Evolutionary conservation across 1,140 invertebrate genomes (phyloP).

Genomic region (Saccostrea cuccullata): DNA sequence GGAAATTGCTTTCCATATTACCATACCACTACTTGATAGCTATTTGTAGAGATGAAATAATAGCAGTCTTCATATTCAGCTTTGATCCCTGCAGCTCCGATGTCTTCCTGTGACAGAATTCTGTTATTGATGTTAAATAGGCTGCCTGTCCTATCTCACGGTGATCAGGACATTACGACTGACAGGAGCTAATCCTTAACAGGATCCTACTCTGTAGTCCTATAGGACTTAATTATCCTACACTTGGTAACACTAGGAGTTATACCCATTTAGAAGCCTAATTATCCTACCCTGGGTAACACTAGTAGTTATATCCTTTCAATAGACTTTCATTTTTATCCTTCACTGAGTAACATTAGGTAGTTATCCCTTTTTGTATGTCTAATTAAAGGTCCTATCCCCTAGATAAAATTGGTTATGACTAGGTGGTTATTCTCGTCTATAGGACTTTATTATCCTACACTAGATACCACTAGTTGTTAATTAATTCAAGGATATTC

Average conservation of each 20-base stretch:
- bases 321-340: too few species aligned
- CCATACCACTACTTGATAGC: not conserved
- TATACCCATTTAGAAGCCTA: too few species aligned
- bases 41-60: conserved; percentile 34
- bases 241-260: not conserved
- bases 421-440: too few species aligned
- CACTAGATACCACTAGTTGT: too few species aligned
- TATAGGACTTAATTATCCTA: not conserved
- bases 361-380: too few species aligned
- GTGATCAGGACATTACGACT: not conserved
- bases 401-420: too few species aligned
- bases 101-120: conserved; percentile 2
- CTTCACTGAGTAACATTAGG: too few species aligned
- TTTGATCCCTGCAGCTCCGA: not conserved
- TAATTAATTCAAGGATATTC: too few species aligned
- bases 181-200: conserved; percentile 6
- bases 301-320: not conserved
- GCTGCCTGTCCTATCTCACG: conserved; percentile 30
- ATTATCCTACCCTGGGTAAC: too few species aligned
- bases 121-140: conserved; percentile 30
- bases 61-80: conserved; percentile 16
- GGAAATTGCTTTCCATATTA: not conserved
- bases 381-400: too few species aligned
- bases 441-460: too few species aligned
- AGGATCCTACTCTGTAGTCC: not conserved